A percentile compares a stretch with the other conserved stretches of the same genome.
Evolutionary conservation across 2,888 invertebrate species (phyloP).

Genomic region (Scaptomyza polygonia): DNA sequence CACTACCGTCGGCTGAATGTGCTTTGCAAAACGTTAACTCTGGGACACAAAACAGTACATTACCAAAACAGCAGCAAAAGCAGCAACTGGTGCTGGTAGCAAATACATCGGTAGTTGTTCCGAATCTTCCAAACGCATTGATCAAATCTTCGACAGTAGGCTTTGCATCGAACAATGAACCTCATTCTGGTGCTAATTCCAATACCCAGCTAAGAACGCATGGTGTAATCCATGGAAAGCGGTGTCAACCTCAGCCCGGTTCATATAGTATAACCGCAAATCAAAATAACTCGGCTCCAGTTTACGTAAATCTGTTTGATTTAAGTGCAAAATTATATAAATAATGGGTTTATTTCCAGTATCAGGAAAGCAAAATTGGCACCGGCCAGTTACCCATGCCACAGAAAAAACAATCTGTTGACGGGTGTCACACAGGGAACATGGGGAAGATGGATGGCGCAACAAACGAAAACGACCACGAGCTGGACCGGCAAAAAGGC

Average conservation of each 20-base stretch:
- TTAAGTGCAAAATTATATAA: not conserved
- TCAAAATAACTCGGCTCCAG: constrained; percentile 77
- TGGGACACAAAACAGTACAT: constrained; percentile 74
- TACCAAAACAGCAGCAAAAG: constrained; percentile 51
- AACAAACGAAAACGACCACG: constrained; percentile 10
- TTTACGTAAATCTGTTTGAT: constrained; percentile 65
- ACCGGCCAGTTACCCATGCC: constrained; percentile 6
- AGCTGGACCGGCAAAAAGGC: constrained; percentile 26
- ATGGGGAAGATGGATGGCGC: constrained; percentile 2
- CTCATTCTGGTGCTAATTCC: not conserved
- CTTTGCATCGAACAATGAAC: constrained; percentile 49
- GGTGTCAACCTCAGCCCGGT: constrained; percentile 39
- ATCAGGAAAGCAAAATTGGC: constrained; percentile 53
- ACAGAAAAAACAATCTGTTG: constrained; percentile 35
- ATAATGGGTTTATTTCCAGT: constrained; percentile 37
- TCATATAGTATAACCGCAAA: constrained; percentile 44
- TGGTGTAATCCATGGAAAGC: constrained; percentile 37
- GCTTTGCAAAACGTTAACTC: constrained; percentile 68
- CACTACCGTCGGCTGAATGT: constrained; percentile 54
- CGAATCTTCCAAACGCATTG: constrained; percentile 57
- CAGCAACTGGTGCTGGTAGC: constrained; percentile 55
- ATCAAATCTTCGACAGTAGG: constrained; percentile 63
- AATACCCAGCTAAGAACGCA: constrained; percentile 40
- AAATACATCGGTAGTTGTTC: constrained; percentile 45
- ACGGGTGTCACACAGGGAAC: constrained; percentile 8